Evolutionary conservation across 2,888 invertebrate species (phyloP), one percentile per base, ranked within the genome.

Genomic region (Cheilosia pagana): DNA sequence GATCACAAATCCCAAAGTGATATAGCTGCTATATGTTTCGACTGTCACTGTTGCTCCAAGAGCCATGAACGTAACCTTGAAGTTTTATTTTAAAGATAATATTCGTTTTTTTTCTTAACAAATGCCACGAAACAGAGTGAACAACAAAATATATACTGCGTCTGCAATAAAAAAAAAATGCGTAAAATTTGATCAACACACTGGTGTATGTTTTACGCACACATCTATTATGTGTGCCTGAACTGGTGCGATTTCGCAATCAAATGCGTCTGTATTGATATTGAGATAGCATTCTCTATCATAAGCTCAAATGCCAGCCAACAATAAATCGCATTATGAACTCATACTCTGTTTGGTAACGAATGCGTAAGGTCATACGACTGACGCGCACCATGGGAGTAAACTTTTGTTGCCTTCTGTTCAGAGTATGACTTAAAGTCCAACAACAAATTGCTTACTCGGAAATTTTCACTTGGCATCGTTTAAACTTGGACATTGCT

Each of bases 31-130:
- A 35, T 78, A 35, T 72, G 60, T 67, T 72, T 78, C 62, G 52
- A 10, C 60, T 79, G 75, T 70, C 75, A 60, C 65, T 72, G 48
- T 62, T 65, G 74, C 79, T 48, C 53, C 60, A 28, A 81, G n/a
- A 85, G 48, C 85, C 85, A 76, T 85, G 85, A 85, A 81, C 85
- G 55, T 85, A 85, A 85, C 85, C 85, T 85, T 85, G 85, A 85
- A 67, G 60, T 52, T 85, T 81, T 85, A 78, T 85, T 82, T 79
- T 59, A 75, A 85, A 74, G 74, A 75, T 81, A 35, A 21, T 62
- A 59, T 72, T 55, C 50, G 50, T 21, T 41, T 55, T 10, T 35
- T 77, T 21, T 55, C 23, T 41, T 25, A 45, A 39, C 39, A 45
- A 71, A 63, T 85, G 75, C 74, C 62, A 68, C 68, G 31, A 82